phyloP scores from a whole-genome alignment of 2,797 vertebrate genomes.

The Tokudaia muenninki region DNA sequence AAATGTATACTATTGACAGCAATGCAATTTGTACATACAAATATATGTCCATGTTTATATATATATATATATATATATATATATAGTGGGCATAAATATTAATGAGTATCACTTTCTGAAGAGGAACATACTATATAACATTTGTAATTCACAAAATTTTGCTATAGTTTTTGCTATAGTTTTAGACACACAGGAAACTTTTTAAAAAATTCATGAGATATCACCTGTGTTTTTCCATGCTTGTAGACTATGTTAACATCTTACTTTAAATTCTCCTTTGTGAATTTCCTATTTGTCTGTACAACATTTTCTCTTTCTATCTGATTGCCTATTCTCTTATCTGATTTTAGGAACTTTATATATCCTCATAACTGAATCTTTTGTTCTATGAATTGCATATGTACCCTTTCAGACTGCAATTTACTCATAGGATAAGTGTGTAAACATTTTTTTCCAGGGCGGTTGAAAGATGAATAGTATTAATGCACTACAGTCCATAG shows the following conservation, averaged over 20 bases:
- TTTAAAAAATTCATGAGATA: neutral
- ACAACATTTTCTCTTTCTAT: neutral
- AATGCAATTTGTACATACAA: no score
- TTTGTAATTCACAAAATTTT: neutral
- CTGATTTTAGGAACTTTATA: neutral
- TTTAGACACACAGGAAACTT: neutral
- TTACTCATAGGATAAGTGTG: neutral
- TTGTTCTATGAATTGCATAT: neutral
- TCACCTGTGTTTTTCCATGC: neutral
- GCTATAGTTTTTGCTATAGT: neutral
- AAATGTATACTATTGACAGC: no score
- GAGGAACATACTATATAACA: neutral
- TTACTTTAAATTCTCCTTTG: neutral
- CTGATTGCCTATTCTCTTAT: neutral
- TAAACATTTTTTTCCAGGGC: no score
- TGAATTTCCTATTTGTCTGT: neutral
- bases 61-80: no score
- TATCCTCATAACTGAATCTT: neutral
- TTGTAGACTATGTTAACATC: neutral
- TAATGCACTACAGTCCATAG: neutral
- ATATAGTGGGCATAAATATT: neutral
- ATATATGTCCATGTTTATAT: no score
- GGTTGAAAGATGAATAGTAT: neutral
- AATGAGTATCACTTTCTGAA: slow-evolving; percentile 12
- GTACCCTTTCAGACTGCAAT: neutral